phyloP scores from a whole-genome alignment of 1,140 invertebrate genomes.

The Wasmannia auropunctata region DNA sequence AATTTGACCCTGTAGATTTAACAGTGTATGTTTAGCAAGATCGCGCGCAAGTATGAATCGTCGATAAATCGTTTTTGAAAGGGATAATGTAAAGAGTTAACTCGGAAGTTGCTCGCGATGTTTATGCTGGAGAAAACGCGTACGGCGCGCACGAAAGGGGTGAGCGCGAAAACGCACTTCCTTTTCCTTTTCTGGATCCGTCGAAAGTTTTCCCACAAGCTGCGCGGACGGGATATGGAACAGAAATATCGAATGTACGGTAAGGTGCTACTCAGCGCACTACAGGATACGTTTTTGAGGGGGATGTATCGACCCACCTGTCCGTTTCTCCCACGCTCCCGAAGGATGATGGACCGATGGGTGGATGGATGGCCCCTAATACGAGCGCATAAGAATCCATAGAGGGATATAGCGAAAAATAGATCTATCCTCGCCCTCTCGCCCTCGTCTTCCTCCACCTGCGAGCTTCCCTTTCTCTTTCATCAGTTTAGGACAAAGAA shows the following conservation, averaged over 20 bases:
- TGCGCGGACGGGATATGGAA: conserved; percentile 73
- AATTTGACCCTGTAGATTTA: too few relatives aligned
- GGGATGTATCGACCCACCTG: conserved; percentile 77
- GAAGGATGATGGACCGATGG: conserved; percentile 67
- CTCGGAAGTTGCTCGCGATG: not conserved
- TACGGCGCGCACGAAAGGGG: not conserved
- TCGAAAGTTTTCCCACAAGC: conserved; percentile 78
- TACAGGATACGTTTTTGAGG: conserved; percentile 53
- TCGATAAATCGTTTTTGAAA: not conserved
- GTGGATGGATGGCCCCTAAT: conserved; percentile 64
- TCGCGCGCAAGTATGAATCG: not conserved
- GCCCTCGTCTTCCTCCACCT: conserved; percentile 58
- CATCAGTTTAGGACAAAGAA: conserved; percentile 72
- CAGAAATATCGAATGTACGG: conserved; percentile 74
- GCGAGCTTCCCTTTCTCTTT: conserved; percentile 70
- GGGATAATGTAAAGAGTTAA: not conserved
- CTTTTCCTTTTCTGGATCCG: not conserved
- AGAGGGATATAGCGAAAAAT: conserved; percentile 66
- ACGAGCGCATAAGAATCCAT: conserved; percentile 54
- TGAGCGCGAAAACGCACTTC: conserved; percentile 2
- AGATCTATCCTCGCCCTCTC: conserved; percentile 61
- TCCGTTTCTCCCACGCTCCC: conserved; percentile 81
- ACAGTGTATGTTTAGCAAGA: too few relatives aligned
- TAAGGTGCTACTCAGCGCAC: conserved; percentile 77
- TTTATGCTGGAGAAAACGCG: not conserved